Base-by-base conservation (phyloP, 2,113 vertebrate species). In the Elaphurus davidianus region DNA sequence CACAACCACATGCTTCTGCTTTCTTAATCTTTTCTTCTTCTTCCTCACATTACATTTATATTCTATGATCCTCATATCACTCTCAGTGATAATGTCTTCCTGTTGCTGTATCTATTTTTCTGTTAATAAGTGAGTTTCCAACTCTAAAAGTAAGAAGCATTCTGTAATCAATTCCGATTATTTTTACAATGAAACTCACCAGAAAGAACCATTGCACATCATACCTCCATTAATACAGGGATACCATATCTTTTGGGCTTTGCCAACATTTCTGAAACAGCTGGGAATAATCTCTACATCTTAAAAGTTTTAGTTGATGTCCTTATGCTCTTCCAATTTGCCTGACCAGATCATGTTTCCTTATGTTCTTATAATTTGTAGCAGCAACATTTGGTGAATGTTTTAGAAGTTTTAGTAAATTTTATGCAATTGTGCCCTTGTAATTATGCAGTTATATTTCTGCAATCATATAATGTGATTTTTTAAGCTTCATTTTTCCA, bases 331-430 rank as follows among this genome's bases (percentile, higher is more conserved):
- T 9, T 76, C 88, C 94, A 64, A 94, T 98, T 93, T 96, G 54
- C 82, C 74, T 93, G 93, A 93, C 82, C 92, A 94, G 88, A 86
- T 86, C 84, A 94, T 57, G 17, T 45, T 96, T 97, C 91, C 92
- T 97, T 93, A 94, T 91, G 82, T 64, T 97, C n/a, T 60, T 95
- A 83, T 95, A 79, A 97, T 93, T 97, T 83, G 91, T 87, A 93
- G 40, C 21, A 74, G 67, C 59, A 91, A 98, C 86, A 96, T 86
- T 89, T 91, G 59, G 94, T 91, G 50, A 83, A 83, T 95, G 78
- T 83, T 96, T 91, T 91, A 94, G 50, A 95, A 94, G 60, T 86
- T 94, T 94, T 86, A 83, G 67, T 71, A 92, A 79, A 98, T 94
- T 93, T 90, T 88, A 82, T 79, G 82, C 71, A 97, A 95, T 71